These are phyloP conservation scores for Argyresthia albistria DNA, from an alignment of 2,888 invertebrate species.

Conservation along the genomic window DNA sequence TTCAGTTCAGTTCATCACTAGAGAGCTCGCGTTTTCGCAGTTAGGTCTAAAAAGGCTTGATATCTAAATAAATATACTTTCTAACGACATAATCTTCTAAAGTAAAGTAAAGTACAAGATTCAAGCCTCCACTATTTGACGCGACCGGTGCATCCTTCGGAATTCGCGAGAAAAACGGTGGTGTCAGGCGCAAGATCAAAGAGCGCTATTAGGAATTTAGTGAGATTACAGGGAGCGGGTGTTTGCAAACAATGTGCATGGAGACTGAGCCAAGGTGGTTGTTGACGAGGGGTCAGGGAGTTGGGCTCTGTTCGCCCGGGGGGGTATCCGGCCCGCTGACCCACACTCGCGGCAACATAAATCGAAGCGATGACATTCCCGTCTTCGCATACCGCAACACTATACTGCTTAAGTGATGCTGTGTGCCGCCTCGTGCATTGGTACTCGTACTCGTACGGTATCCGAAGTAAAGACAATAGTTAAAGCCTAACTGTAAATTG, in stretches of 20 bases:
- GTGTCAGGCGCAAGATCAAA: constrained; percentile 7
- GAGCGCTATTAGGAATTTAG: constrained; percentile 11
- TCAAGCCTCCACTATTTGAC: neutral
- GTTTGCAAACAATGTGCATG: constrained; percentile 30
- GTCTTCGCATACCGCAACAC: constrained; percentile 1
- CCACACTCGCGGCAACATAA: constrained; percentile 5
- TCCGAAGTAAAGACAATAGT: neutral
- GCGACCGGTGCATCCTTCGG: neutral
- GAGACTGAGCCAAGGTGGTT: constrained; percentile 20
- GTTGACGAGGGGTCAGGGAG: constrained; percentile 33
- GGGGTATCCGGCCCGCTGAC: constrained; percentile 9
- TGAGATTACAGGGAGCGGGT: constrained; percentile 6
- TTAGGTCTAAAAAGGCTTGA: neutral
- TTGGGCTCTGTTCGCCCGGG: constrained; percentile 13
- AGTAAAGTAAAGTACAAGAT: too few relatives aligned
- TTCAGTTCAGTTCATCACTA: neutral
- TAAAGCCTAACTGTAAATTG: neutral
- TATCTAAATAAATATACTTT: neutral
- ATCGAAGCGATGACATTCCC: constrained; percentile 6
- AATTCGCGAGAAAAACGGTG: neutral
- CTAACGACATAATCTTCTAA: neutral
- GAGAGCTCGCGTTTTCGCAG: neutral
- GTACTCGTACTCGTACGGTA: neutral
- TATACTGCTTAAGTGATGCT: neutral
- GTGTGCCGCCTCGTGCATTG: neutral